Evolutionary conservation across 1,140 invertebrate species (phyloP), one percentile per base, ranked within the genome.

Genomic region (Heliconius himera): DNA sequence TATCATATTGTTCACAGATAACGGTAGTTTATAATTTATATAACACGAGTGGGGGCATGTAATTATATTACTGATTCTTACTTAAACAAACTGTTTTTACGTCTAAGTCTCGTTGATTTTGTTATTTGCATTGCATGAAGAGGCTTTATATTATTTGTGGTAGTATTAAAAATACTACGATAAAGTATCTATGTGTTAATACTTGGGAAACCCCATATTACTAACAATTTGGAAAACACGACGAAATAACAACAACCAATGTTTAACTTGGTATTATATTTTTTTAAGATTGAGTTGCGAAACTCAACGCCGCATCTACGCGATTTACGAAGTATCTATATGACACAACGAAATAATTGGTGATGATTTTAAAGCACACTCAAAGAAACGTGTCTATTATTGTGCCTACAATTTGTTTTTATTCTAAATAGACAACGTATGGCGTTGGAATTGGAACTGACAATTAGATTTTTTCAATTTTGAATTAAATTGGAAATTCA

Each of bases 151-250:
- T 26, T 66, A 5, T 66, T 66, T 66, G 60, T 66, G 11, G 3
- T 66, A 3, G 26, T 66, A 29, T 66, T 29, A 66, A 1, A 66
- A 66, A 3, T 66, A 26, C 0, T 29, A 66, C 3, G 60, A 66
- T 29, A 26, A 29, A 26, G 26, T 66, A n/a, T n/a, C n/a, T n/a
- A 60, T 66, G 0, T 66, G 13, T 29, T 66, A 29, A 66, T 29
- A 66, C 13, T 66, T 66, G 60, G 60, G 60, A 66, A 66, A 66
- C 60, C 60, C 60, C 22, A 66, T 66, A 16, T 66, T 22, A 26
- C 8, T 60, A 66, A 66, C 60, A 66, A 29, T 66, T 66, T 26
- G 60, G 13, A 66, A 66, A 29, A 66, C 26, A 66, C 60, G 4
- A 66, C 22, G 41, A 46, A 46, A 29, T 4, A 13, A 29, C 26